Percentiles rank a stretch among this genome's conserved stretches.
phyloP scores from a whole-genome alignment of 2,888 invertebrate species.

The Deilephila elpenor region DNA sequence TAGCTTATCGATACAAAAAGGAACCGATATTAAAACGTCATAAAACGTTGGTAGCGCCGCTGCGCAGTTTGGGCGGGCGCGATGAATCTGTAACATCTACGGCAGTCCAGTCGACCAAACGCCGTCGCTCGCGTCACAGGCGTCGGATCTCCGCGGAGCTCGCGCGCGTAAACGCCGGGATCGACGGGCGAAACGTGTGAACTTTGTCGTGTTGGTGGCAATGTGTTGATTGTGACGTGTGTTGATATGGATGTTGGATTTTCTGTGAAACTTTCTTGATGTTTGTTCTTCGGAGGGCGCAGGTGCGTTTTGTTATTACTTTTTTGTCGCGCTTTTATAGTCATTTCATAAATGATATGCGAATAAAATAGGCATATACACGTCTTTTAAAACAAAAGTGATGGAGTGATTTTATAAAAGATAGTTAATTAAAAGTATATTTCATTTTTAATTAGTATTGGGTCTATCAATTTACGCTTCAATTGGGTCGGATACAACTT shows the following conservation, averaged over 20 bases:
- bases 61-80: slow-evolving; percentile 59
- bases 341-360: background rate
- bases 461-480: too few species aligned
- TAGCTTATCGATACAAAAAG: slow-evolving; percentile 35
- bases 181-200: slow-evolving; percentile 16
- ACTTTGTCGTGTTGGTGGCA: slow-evolving; percentile 20
- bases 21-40: slow-evolving; percentile 50
- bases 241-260: background rate
- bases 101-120: slow-evolving; percentile 57
- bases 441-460: too few species aligned
- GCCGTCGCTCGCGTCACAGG: slow-evolving; percentile 41
- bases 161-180: slow-evolving; percentile 24
- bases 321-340: too few species aligned
- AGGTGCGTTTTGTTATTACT: background rate
- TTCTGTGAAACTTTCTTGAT: background rate
- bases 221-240: slow-evolving; percentile 15
- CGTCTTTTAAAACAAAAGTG: background rate
- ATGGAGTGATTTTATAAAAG: too few species aligned
- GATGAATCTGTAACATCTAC: slow-evolving; percentile 53
- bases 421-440: too few species aligned
- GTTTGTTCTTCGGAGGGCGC: background rate
- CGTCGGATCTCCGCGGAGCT: slow-evolving; percentile 33
- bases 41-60: slow-evolving; percentile 39
- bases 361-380: background rate
- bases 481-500: too few species aligned